Conservation (phyloP, 2,797 vertebrate genomes). For the Sebastes nivosus region DNA sequence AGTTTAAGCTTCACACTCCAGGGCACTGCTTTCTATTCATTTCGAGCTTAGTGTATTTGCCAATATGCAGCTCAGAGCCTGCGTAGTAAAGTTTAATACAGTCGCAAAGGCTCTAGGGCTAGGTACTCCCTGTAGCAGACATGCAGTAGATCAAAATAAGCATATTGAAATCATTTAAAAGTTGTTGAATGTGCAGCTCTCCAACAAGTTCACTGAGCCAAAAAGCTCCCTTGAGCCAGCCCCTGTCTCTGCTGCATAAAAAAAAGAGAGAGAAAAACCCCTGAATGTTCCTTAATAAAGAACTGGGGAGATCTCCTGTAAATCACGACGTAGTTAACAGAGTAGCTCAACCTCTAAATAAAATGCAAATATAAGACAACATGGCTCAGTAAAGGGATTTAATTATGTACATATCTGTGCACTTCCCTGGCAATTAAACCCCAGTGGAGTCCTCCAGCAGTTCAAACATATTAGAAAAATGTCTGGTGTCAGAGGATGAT, state of each 20-base stretch:
- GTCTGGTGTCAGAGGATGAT: slow-evolving; percentile 67
- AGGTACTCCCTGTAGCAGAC: slow-evolving; percentile 49
- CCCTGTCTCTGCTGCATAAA: slow-evolving; percentile 19
- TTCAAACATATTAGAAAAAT: slow-evolving; percentile 78
- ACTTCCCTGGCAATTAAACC: slow-evolving; percentile 77
- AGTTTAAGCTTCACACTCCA: slow-evolving; percentile 33
- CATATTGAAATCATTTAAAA: slow-evolving; percentile 69
- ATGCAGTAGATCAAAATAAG: slow-evolving; percentile 67
- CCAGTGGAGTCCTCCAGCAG: slow-evolving; percentile 72
- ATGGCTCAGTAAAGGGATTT: slow-evolving; percentile 59
- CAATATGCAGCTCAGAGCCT: slow-evolving; percentile 59
- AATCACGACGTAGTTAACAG: slow-evolving; percentile 54
- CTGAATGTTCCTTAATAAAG: slow-evolving; percentile 25
- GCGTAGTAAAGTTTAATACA: slow-evolving; percentile 59
- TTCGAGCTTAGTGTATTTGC: slow-evolving; percentile 46
- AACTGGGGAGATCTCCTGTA: slow-evolving; percentile 37
- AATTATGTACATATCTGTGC: slow-evolving; percentile 73
- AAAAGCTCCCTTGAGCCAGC: slow-evolving; percentile 59
- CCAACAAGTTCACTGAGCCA: slow-evolving; percentile 52
- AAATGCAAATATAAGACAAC: slow-evolving; percentile 69
- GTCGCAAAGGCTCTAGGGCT: slow-evolving; percentile 42
- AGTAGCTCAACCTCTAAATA: slow-evolving; percentile 42
- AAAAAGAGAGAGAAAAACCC: neutral
- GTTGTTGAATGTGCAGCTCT: slow-evolving; percentile 67
- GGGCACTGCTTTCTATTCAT: slow-evolving; percentile 35